Evolutionary conservation across 2,113 vertebrate species (phyloP).

Genomic region (Ramphastos sulfuratus): DNA sequence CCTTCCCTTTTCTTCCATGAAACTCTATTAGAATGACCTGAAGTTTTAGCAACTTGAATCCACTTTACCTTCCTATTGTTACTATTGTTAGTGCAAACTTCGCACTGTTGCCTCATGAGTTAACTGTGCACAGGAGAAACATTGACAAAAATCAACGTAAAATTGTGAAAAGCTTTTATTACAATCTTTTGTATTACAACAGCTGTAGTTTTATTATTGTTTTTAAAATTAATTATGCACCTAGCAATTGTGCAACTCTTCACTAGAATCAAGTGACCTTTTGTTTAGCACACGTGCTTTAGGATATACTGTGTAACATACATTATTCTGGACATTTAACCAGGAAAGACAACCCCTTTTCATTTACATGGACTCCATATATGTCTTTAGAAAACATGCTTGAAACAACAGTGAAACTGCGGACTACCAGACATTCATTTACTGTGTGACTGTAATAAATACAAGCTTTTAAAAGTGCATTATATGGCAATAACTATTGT

Average conservation of each 20-base stretch:
- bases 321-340: background rate
- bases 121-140: background rate
- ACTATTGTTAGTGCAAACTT: background rate
- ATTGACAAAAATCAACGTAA: background rate
- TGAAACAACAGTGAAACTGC: background rate
- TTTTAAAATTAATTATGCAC: background rate
- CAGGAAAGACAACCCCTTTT: background rate
- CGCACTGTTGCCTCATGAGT: background rate
- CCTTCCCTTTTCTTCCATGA: background rate
- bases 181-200: slow-evolving; percentile 1
- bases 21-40: background rate
- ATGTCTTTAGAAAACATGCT: background rate
- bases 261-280: background rate
- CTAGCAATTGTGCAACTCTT: background rate
- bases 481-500: background rate
- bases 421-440: background rate
- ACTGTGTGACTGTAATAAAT: background rate
- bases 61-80: background rate
- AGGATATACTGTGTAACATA: background rate
- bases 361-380: background rate
- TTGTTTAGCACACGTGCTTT: background rate
- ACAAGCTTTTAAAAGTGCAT: slow-evolving; percentile 49
- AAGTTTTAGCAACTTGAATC: background rate
- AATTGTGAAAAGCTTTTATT: slow-evolving; percentile 45
- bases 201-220: background rate